Evolutionary conservation across 2,113 vertebrate species (phyloP), one percentile per base, ranked within the genome.

Genomic region (Protobothrops mucrosquamatus): DNA sequence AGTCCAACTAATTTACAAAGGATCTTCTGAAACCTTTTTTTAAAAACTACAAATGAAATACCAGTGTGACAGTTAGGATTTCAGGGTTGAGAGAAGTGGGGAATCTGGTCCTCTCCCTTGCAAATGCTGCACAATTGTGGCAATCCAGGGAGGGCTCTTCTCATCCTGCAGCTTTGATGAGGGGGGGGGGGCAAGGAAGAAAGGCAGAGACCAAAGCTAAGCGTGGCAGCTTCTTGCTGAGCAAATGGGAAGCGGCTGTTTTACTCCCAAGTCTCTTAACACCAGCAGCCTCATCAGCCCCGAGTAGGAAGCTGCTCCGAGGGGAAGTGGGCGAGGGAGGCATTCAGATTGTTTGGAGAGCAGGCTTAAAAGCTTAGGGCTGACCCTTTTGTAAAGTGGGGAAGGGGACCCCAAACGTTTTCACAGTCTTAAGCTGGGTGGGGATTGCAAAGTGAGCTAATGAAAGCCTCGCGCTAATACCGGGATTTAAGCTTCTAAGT

Each of bases 331-430:
- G 0, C 23, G 89, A 93, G 93, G 87, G 92, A 93, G 93, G 22
- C 93, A 10, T 92, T 55, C 55, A 54, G 64, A 89, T 94, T 95
- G 94, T 93, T 95, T 95, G 92, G 89, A 89, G 93, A 48, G 92
- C 91, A 91, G 85, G 92, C 95, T 95, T 96, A 95, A 95, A 94
- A 96, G 96, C 95, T 96, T 89, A 26, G 81, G 90, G 87, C 93
- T 94, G 96, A 95, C 95, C 92, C 95, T 95, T 88, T 96, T 52
- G 74, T 57, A 5, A 48, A 81, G 4, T 1, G 29, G 46, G 56
- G 54, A 34, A 23, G 85, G 91, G 7, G 51, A 55, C 34, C 10
- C 20, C 0, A 4, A 95, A 95, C 88, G 93, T 95, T 93, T 93
- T 92, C 14, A 88, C 89, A 89, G 85, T 24, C 91, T 92, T 94